Percentiles rank a stretch among this genome's conserved stretches.
These are phyloP conservation scores for Himalopsyche japonica DNA, from an alignment of 2,888 invertebrate genomes.

Conservation along the genomic window DNA sequence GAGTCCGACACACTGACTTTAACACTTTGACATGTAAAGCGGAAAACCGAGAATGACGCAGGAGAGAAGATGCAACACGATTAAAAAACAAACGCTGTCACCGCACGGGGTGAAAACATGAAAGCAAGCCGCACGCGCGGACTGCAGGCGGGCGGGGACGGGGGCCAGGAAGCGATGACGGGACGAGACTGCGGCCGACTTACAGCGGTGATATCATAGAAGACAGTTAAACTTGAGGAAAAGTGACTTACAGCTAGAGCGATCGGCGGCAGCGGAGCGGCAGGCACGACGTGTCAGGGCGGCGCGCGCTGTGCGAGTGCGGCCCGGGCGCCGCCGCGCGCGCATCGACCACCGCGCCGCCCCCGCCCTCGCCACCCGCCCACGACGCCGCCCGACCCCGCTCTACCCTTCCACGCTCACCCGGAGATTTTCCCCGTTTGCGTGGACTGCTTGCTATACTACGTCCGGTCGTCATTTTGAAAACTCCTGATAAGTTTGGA, in stretches of 20 bases:
- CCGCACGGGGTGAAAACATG: constrained; percentile 49
- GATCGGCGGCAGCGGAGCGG: constrained; percentile 48
- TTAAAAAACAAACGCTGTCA: constrained; percentile 31
- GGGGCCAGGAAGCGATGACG: constrained; percentile 46
- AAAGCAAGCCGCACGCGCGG: constrained; percentile 42
- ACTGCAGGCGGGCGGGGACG: constrained; percentile 46
- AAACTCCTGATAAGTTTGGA: constrained; percentile 15
- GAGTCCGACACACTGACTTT: constrained; percentile 33
- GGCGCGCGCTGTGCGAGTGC: constrained; percentile 51
- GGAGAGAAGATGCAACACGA: constrained; percentile 23
- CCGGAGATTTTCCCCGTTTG: constrained; percentile 55
- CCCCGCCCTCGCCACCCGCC: constrained; percentile 44
- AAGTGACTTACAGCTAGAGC: constrained; percentile 43
- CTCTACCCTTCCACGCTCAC: constrained; percentile 46
- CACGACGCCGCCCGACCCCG: constrained; percentile 46
- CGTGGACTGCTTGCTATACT: constrained; percentile 13
- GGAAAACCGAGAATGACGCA: background rate
- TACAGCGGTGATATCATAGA: constrained; percentile 30
- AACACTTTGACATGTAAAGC: constrained; percentile 34
- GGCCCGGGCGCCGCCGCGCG: constrained; percentile 50
- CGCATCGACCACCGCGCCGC: constrained; percentile 48
- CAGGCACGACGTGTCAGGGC: constrained; percentile 44
- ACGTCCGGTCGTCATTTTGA: constrained; percentile 32
- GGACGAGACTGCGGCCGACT: constrained; percentile 51
- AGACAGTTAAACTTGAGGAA: constrained; percentile 36